These are phyloP conservation scores for Magallana angulata DNA, from an alignment of 1,140 invertebrate genomes.

Conservation along the genomic window DNA sequence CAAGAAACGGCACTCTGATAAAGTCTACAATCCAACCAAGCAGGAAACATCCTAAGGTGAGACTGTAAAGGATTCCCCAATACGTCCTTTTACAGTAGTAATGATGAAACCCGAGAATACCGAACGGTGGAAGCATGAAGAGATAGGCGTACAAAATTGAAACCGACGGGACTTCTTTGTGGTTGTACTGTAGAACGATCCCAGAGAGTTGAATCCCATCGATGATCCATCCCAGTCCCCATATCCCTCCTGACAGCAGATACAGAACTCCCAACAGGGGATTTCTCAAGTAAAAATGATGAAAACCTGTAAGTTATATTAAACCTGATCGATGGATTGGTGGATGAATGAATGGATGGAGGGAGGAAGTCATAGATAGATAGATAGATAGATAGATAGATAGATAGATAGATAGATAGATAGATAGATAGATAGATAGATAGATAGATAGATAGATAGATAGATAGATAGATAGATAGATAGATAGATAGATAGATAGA, in stretches of 20 bases:
- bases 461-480: no score
- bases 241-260: conserved; percentile 66
- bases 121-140: conserved; percentile 56
- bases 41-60: conserved; percentile 65
- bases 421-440: no score
- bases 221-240: conserved; percentile 70
- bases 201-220: conserved; percentile 68
- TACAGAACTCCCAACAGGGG: conserved; percentile 65
- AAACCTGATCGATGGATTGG: not conserved
- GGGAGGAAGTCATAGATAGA: no score
- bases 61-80: conserved; percentile 68
- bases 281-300: conserved; percentile 69
- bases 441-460: no score
- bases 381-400: no score
- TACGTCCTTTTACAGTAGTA: conserved; percentile 62
- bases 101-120: conserved; percentile 65
- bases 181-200: conserved; percentile 64
- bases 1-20: conserved; percentile 67
- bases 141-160: conserved; percentile 51
- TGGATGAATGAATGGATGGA: not conserved
- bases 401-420: no score
- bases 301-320: conserved; percentile 60
- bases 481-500: no score
- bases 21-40: conserved; percentile 70
- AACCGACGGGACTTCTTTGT: not conserved